Percentiles rank a stretch among this genome's conserved stretches.
Evolutionary conservation across 2,888 invertebrate genomes (phyloP).

Genomic region (Cyclophora punctaria): DNA sequence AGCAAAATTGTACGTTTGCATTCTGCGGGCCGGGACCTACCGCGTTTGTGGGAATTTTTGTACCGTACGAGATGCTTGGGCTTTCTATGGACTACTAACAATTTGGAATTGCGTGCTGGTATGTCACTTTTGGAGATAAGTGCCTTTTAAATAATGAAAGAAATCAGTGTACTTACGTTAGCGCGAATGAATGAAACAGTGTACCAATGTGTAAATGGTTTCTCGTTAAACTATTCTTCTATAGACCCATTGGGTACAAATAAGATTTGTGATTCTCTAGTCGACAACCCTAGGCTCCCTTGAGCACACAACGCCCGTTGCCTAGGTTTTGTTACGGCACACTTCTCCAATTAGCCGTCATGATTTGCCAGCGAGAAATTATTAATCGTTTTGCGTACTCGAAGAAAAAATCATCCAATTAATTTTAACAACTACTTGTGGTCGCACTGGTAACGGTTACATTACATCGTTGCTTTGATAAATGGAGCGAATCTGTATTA

Average conservation of each 20-base stretch:
- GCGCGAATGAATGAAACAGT: no score
- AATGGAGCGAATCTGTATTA: constrained; percentile 18
- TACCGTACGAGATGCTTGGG: constrained; percentile 26
- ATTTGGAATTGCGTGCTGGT: constrained; percentile 57
- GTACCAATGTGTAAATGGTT: no score
- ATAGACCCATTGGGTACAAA: no score
- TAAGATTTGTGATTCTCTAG: no score
- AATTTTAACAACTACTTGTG: constrained; percentile 19
- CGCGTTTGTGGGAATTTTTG: constrained; percentile 32
- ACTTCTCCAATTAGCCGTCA: constrained; percentile 1
- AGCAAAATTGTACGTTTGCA: constrained; percentile 9
- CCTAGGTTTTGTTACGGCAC: not conserved
- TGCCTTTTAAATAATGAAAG: not conserved
- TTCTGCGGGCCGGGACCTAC: constrained; percentile 26
- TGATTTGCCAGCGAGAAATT: constrained; percentile 10
- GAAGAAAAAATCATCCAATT: constrained; percentile 20
- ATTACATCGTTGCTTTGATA: constrained; percentile 14
- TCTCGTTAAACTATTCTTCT: no score
- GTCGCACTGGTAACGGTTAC: constrained; percentile 21
- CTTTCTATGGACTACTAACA: constrained; percentile 35
- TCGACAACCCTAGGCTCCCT: not conserved
- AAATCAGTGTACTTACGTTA: no score
- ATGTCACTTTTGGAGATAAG: constrained; percentile 55
- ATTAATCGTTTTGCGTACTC: constrained; percentile 8
- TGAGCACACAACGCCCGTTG: no score